phyloP scores from a whole-genome alignment of 2,113 vertebrate species.

The Genyomyrus donnyi region DNA sequence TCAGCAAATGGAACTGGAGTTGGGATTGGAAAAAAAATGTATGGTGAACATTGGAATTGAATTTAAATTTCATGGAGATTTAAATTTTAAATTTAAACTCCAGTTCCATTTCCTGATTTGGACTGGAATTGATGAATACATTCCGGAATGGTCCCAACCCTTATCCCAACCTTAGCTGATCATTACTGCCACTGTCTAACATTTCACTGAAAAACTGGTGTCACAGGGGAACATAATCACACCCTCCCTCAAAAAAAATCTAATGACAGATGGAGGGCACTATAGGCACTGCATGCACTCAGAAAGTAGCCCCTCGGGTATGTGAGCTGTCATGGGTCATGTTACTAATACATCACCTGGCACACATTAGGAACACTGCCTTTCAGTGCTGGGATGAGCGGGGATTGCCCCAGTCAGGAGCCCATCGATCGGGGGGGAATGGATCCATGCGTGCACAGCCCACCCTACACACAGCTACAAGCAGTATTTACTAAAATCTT shows the following conservation, averaged over 20 bases:
- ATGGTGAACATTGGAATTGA: too few relatives aligned
- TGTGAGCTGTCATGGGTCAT: slow-evolving; percentile 25
- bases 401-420: background rate
- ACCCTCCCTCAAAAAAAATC: background rate
- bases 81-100: too few relatives aligned
- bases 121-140: too few relatives aligned
- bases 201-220: background rate
- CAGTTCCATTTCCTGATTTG: too few relatives aligned
- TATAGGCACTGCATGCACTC: slow-evolving; percentile 6
- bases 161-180: background rate
- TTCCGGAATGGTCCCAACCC: too few relatives aligned
- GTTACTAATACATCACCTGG: slow-evolving; percentile 27
- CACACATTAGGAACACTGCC: slow-evolving; percentile 9
- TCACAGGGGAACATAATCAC: background rate
- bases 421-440: background rate
- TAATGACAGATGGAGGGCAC: slow-evolving; percentile 22
- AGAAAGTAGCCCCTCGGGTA: background rate
- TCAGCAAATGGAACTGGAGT: too few relatives aligned
- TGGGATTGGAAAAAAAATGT: too few relatives aligned
- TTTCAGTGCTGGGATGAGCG: background rate
- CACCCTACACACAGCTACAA: background rate
- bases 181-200: background rate
- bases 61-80: too few relatives aligned
- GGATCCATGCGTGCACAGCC: background rate
- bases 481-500: background rate